phyloP scores from a whole-genome alignment of 2,888 invertebrate genomes.

The Syritta pipiens region DNA sequence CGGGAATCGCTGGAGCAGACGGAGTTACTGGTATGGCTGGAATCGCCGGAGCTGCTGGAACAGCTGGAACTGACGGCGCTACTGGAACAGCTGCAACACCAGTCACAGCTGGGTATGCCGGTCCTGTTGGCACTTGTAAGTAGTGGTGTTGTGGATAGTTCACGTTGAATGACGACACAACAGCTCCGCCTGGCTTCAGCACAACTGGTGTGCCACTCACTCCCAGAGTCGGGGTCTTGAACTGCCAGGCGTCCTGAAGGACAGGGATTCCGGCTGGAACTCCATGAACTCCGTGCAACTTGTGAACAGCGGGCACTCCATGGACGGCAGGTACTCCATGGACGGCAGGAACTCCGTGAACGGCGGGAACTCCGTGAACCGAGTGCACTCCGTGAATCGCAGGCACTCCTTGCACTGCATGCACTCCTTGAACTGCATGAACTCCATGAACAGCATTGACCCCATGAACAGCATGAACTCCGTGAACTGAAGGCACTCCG shows the following conservation, averaged over 20 bases:
- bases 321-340: slow-evolving; percentile 50
- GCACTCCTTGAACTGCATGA: not conserved
- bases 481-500: slow-evolving; percentile 25
- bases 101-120: slow-evolving; percentile 41
- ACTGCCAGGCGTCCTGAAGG: slow-evolving; percentile 37
- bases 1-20: not conserved
- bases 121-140: slow-evolving; percentile 71
- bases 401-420: slow-evolving; percentile 21
- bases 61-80: not conserved
- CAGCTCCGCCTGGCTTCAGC: slow-evolving; percentile 76
- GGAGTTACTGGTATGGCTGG: slow-evolving; percentile 55
- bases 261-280: slow-evolving; percentile 55
- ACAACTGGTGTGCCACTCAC: slow-evolving; percentile 72
- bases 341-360: slow-evolving; percentile 42
- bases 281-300: slow-evolving; percentile 32
- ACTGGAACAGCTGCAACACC: slow-evolving; percentile 54
- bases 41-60: slow-evolving; percentile 63
- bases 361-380: slow-evolving; percentile 64
- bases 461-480: slow-evolving; percentile 60
- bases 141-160: slow-evolving; percentile 76
- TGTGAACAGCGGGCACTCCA: slow-evolving; percentile 64
- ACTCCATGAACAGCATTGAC: slow-evolving; percentile 64
- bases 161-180: slow-evolving; percentile 76
- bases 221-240: slow-evolving; percentile 19
- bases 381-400: slow-evolving; percentile 38